A percentile compares a stretch with the other conserved stretches of the same genome.
Conservation (phyloP, 2,113 vertebrate species). For the Galbula dea region DNA sequence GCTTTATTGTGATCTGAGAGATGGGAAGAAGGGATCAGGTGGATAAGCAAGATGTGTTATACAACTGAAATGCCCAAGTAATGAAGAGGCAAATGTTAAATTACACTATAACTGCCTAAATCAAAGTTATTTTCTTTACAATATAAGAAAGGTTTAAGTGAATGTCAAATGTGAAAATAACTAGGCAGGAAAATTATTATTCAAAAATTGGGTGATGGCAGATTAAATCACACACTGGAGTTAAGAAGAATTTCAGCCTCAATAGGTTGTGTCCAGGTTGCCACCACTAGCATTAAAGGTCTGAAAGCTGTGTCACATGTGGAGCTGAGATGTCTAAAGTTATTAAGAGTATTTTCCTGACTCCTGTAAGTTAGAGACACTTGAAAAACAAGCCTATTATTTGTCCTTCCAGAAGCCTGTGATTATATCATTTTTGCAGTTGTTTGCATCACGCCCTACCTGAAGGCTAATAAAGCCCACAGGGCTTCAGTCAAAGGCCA, state of each 20-base stretch:
- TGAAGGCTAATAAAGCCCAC: not conserved
- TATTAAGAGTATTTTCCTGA: not conserved
- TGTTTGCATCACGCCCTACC: not conserved
- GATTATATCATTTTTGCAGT: not conserved
- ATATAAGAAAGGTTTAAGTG: not conserved
- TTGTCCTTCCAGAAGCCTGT: not conserved
- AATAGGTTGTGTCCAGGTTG: not conserved
- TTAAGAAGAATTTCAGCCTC: not conserved
- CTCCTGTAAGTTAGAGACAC: not conserved
- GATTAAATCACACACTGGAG: not conserved
- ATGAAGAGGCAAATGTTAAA: not conserved
- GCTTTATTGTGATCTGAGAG: slow-evolving; percentile 15
- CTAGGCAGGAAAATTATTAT: slow-evolving; percentile 26
- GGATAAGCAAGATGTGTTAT: slow-evolving; percentile 7
- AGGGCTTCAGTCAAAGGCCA: not conserved
- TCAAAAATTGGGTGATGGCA: slow-evolving; percentile 27
- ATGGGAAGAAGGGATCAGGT: not conserved
- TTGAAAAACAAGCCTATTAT: not conserved
- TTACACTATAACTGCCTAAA: slow-evolving; percentile 34
- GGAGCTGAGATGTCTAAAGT: not conserved
- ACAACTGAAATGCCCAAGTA: slow-evolving; percentile 17
- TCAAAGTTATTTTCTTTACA: slow-evolving; percentile 23
- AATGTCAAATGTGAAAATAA: slow-evolving; percentile 53
- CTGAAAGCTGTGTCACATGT: not conserved
- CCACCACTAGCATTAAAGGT: not conserved